These are phyloP conservation scores for Leucoptera coffeella DNA, from an alignment of 2,888 invertebrate species.

Conservation along the genomic window DNA sequence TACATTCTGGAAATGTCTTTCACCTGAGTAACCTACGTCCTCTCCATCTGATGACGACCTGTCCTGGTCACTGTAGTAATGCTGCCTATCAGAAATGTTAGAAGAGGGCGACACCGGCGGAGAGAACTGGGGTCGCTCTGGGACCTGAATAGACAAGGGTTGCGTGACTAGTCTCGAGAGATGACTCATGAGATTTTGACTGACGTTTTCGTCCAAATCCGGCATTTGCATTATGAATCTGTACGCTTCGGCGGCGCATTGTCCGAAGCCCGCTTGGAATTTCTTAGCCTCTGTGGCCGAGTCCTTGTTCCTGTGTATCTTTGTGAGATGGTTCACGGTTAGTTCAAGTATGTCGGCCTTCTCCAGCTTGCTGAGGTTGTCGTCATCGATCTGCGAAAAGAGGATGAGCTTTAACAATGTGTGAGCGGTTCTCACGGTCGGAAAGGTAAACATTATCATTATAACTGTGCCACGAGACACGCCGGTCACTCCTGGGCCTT, in stretches of 20 bases:
- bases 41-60: conserved; percentile 40
- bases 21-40: conserved; percentile 30
- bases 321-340: conserved; percentile 73
- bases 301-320: conserved; percentile 48
- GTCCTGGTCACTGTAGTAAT: conserved; percentile 40
- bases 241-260: conserved; percentile 70
- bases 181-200: conserved; percentile 59
- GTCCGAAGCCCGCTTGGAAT: conserved; percentile 69
- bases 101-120: conserved; percentile 46
- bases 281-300: conserved; percentile 58
- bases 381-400: conserved; percentile 64
- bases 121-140: conserved; percentile 36
- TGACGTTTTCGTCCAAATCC: conserved; percentile 57
- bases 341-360: conserved; percentile 81
- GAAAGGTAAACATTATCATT: conserved; percentile 21
- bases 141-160: conserved; percentile 46
- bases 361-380: conserved; percentile 77
- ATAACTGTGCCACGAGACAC: conserved; percentile 26
- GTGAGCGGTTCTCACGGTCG: conserved; percentile 23
- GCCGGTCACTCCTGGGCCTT: conserved; percentile 26
- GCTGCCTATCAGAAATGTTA: conserved; percentile 30
- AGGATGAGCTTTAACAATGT: conserved; percentile 10
- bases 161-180: conserved; percentile 41
- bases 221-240: conserved; percentile 61
- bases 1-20: conserved; percentile 20